Evolutionary conservation across 2,797 vertebrate species (phyloP).

Genomic region (Lophotriccus pileatus): DNA sequence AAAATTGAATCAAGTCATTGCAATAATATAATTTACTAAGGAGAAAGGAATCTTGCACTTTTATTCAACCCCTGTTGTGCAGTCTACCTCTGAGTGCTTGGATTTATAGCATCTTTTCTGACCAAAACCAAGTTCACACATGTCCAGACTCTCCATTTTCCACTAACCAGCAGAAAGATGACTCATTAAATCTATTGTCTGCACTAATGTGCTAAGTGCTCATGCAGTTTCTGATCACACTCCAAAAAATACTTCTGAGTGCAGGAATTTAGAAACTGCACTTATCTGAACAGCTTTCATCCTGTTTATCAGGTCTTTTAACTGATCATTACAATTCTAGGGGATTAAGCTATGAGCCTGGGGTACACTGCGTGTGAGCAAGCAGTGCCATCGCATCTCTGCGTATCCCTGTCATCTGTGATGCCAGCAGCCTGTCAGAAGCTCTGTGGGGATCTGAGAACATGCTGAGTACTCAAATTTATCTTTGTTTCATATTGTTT

Average conservation of each 20-base stretch:
- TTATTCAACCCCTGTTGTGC: background rate
- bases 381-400: background rate
- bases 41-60: background rate
- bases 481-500: background rate
- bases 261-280: background rate
- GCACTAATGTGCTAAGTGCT: background rate
- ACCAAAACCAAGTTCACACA: background rate
- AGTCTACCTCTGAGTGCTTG: background rate
- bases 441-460: background rate
- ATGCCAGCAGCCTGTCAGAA: background rate
- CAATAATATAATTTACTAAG: background rate
- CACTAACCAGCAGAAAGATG: background rate
- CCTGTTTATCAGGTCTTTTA: background rate
- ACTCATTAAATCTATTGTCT: background rate
- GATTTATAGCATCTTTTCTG: background rate
- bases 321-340: background rate
- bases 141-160: background rate
- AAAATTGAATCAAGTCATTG: background rate
- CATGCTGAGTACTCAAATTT: background rate
- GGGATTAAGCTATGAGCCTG: background rate
- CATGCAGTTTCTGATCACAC: background rate
- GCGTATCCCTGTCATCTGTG: background rate
- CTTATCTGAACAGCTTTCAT: background rate
- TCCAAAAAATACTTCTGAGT: background rate
- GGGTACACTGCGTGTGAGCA: background rate